Conservation (phyloP, 2,797 vertebrate genomes). For the Tenualosa ilisha region DNA sequence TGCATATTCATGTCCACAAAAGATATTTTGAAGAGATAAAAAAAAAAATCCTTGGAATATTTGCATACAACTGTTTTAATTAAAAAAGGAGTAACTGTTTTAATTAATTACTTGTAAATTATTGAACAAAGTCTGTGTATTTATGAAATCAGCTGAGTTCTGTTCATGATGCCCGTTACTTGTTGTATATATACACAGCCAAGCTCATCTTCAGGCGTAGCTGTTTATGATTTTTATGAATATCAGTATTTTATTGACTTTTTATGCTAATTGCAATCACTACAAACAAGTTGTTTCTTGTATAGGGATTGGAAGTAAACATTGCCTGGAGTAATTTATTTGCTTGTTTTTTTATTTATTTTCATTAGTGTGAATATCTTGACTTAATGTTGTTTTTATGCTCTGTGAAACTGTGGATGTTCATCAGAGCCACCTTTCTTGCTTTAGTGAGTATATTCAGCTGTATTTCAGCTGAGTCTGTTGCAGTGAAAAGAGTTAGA, state of each 20-base stretch:
- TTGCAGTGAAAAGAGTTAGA: not conserved
- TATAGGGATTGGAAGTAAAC: conserved; percentile 62
- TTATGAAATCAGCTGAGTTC: conserved; percentile 60
- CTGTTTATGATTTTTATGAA: conserved; percentile 46
- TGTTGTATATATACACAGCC: conserved; percentile 34
- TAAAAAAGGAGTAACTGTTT: conserved; percentile 40
- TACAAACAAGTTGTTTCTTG: conserved; percentile 56
- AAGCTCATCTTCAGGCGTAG: conserved; percentile 52
- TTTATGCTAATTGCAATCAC: conserved; percentile 57
- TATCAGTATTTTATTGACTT: conserved; percentile 55
- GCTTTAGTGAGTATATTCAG: not conserved
- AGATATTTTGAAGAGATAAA: conserved; percentile 44
- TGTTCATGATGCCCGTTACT: conserved; percentile 53
- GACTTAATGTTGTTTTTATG: not conserved
- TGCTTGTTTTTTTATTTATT: conserved; percentile 43
- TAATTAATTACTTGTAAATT: conserved; percentile 61
- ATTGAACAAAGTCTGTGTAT: conserved; percentile 59
- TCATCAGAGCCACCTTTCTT: not conserved
- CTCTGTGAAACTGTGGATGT: not conserved
- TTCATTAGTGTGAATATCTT: not conserved
- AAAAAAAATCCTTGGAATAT: conserved; percentile 36
- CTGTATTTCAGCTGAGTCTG: not conserved
- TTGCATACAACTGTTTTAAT: conserved; percentile 59
- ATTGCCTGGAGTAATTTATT: conserved; percentile 58
- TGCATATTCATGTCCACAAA: conserved; percentile 61